Base-by-base conservation (phyloP, 2,888 invertebrate species). In the Sesia apiformis region DNA sequence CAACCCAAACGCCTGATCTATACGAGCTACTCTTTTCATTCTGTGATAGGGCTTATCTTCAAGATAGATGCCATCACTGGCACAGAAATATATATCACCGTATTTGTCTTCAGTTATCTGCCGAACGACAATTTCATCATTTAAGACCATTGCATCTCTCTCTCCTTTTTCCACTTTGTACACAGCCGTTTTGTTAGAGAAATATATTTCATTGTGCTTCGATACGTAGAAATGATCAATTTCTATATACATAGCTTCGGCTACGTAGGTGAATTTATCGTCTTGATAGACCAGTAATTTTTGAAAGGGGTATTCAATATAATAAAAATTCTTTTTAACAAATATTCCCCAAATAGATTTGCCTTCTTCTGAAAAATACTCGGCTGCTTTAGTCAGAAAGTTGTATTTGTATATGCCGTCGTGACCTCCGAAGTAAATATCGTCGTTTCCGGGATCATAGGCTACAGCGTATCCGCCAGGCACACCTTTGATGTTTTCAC, bases 361-460 rank as follows among this genome's bases (percentile, higher is more conserved):
- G 2, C 82, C 84, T 57, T 76, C 68, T 67, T 84, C 85, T 0
- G 74, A 76, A 60, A 84, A 87, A 54, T 74, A 84, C 5, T 84
- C 82, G 0, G 84, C 87, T 38, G 65, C 51, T 60, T 74, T 77
- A 0, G 76, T 77, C 1, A 81, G 55, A 56, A 84, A 84, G 54
- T 84, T 84, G 57, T 83, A 86, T 62, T 81, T 84, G 60, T 84
- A 87, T 4, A 87, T 82, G 0, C 87, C 87, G n/a, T 84, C 75
- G 51, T 87, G 84, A 0, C 86, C 87, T 0, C 87, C 87, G 49
- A 87, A 76, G 57, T 82, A 87, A 3, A 87, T 69, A 40, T 84
- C 84, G n/a, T 87, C 86, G 41, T 86, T 84, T 0, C 77, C 78
- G 0, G 66, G 57, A 53, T 87, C 87, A 49, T 86, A 85, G 0